Conservation (phyloP, 2,113 vertebrate species). For the Carassius gibelio region DNA sequence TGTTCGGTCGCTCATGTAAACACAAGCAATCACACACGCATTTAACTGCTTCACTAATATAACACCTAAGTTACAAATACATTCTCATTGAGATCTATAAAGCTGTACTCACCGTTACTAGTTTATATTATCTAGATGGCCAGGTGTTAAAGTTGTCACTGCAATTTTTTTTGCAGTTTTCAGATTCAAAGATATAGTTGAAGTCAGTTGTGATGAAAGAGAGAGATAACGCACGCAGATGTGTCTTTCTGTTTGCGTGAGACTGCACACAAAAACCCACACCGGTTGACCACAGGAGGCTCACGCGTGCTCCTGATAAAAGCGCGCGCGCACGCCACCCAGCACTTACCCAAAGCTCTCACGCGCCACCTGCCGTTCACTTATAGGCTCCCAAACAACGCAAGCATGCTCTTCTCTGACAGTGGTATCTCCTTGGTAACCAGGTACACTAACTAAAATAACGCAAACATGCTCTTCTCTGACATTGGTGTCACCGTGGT, state of each 20-base stretch:
- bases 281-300: neutral
- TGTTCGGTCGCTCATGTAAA: neutral
- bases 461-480: neutral
- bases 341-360: neutral
- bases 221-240: neutral
- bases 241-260: neutral
- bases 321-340: neutral
- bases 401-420: neutral
- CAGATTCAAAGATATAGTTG: neutral
- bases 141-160: neutral
- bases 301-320: neutral
- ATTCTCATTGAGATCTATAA: neutral
- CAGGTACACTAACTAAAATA: neutral
- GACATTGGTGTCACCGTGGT: neutral
- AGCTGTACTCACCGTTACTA: neutral
- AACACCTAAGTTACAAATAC: neutral
- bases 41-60: neutral
- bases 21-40: neutral
- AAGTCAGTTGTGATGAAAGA: neutral
- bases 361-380: slow-evolving; percentile 5
- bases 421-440: neutral
- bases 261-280: neutral
- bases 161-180: neutral
- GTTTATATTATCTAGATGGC: neutral
- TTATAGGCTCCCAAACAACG: too few relatives aligned